A percentile compares a stretch with the other conserved stretches of the same genome.
These are phyloP conservation scores for Spicauda simplicius DNA, from an alignment of 2,888 invertebrate genomes.

Conservation along the genomic window DNA sequence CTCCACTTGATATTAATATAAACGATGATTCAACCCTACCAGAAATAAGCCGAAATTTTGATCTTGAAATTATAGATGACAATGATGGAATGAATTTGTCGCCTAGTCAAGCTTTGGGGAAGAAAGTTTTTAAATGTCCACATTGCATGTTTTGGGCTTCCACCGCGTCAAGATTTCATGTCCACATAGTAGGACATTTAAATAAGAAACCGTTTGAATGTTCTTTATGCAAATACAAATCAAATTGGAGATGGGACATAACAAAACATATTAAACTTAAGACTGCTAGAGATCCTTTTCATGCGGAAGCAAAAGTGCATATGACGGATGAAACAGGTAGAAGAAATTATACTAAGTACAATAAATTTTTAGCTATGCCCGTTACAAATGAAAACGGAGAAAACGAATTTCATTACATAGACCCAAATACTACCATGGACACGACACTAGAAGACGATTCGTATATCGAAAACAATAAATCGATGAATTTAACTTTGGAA, in stretches of 20 bases:
- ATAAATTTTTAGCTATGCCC: slow-evolving; percentile 91
- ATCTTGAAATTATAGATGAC: slow-evolving; percentile 69
- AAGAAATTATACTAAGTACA: slow-evolving; percentile 96
- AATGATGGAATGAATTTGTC: slow-evolving; percentile 86
- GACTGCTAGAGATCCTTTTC: slow-evolving; percentile 92
- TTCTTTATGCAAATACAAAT: slow-evolving; percentile 95
- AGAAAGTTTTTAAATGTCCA: slow-evolving; percentile 95
- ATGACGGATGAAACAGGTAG: slow-evolving; percentile 97
- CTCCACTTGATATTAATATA: slow-evolving; percentile 73
- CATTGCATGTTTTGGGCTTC: slow-evolving; percentile 97
- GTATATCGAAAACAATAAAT: slow-evolving; percentile 75
- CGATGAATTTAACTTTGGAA: slow-evolving; percentile 72
- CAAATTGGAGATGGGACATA: slow-evolving; percentile 99
- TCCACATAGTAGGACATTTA: slow-evolving; percentile 96
- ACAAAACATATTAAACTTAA: slow-evolving; percentile 97
- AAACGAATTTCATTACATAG: slow-evolving; percentile 76
- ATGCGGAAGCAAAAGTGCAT: slow-evolving; percentile 91
- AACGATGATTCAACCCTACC: slow-evolving; percentile 78
- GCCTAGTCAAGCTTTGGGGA: slow-evolving; percentile 86
- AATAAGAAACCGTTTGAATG: slow-evolving; percentile 98
- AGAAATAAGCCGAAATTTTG: slow-evolving; percentile 63
- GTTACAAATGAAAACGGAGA: slow-evolving; percentile 84
- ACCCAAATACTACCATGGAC: slow-evolving; percentile 68
- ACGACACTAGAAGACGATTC: slow-evolving; percentile 79
- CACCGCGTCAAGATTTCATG: slow-evolving; percentile 96